Evolutionary conservation across 2,888 invertebrate species (phyloP).

Genomic region (Alentia gelatinosa): DNA sequence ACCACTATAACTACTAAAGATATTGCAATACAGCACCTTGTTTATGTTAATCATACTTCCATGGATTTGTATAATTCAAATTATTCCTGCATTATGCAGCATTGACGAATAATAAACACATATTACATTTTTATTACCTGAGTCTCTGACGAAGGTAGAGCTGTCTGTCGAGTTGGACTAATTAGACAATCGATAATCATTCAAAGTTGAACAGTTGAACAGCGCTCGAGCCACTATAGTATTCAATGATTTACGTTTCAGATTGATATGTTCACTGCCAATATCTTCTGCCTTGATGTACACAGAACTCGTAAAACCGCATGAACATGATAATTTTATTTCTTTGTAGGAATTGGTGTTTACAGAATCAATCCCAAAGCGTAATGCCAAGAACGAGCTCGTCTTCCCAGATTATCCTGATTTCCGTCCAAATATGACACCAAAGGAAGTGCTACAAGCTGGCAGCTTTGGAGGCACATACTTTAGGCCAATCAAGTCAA

Average conservation of each 20-base stretch:
- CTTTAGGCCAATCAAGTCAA: constrained; percentile 72
- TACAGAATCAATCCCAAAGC: constrained; percentile 66
- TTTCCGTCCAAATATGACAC: constrained; percentile 72
- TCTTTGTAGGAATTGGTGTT: constrained; percentile 54
- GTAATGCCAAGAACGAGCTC: constrained; percentile 69
- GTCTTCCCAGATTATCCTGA: constrained; percentile 70
- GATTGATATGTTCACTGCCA: neutral
- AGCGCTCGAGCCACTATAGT: neutral
- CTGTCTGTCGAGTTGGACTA: neutral
- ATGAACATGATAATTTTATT: neutral
- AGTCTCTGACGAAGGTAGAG: too few relatives aligned
- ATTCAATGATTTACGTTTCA: neutral
- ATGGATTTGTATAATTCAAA: too few relatives aligned
- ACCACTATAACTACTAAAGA: too few relatives aligned
- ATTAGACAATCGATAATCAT: neutral
- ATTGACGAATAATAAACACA: too few relatives aligned
- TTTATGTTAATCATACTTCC: too few relatives aligned
- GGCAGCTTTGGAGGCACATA: constrained; percentile 76
- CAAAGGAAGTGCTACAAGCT: constrained; percentile 72
- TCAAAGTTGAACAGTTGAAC: neutral
- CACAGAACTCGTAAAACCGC: neutral
- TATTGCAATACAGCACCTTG: too few relatives aligned
- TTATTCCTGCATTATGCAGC: too few relatives aligned
- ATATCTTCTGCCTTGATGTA: neutral
- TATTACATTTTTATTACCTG: too few relatives aligned